These are phyloP conservation scores for Eristalis intricaria DNA, from an alignment of 2,888 invertebrate genomes.

Conservation along the genomic window DNA sequence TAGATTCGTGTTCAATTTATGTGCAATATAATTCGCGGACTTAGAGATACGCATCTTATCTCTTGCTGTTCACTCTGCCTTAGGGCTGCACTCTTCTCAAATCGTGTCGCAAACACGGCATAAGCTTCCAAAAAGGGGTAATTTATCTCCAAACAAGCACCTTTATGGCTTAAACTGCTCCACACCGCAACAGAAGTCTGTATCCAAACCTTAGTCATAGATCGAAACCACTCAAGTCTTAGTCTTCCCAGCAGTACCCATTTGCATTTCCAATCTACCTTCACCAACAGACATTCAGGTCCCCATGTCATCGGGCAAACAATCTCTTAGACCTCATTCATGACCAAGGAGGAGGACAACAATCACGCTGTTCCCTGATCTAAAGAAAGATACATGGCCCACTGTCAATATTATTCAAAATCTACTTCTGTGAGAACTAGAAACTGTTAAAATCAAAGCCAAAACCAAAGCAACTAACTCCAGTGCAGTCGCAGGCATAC, in stretches of 20 bases:
- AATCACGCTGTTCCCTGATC: constrained; percentile 24
- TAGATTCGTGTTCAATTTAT: too few species aligned
- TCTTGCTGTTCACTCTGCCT: background rate
- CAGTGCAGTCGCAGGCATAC: background rate
- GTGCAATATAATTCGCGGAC: too few species aligned
- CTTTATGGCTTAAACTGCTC: background rate
- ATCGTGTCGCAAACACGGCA: background rate
- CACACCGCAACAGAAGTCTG: background rate
- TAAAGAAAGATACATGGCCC: constrained; percentile 62
- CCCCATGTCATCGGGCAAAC: background rate
- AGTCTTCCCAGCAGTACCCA: constrained; percentile 1
- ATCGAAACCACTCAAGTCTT: constrained; percentile 9
- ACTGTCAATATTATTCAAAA: constrained; percentile 74
- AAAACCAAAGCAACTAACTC: background rate
- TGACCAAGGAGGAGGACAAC: constrained; percentile 18
- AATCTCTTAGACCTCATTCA: constrained; percentile 13
- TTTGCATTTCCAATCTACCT: constrained; percentile 42
- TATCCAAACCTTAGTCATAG: background rate
- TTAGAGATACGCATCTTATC: too few species aligned
- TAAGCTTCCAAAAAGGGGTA: background rate
- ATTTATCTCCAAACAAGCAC: background rate
- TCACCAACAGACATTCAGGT: constrained; percentile 14
- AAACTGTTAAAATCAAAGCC: constrained; percentile 30
- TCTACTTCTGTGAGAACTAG: constrained; percentile 66
- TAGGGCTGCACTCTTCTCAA: background rate